Evolutionary conservation across 2,888 invertebrate genomes (phyloP).

Genomic region (Saturnia japonica): DNA sequence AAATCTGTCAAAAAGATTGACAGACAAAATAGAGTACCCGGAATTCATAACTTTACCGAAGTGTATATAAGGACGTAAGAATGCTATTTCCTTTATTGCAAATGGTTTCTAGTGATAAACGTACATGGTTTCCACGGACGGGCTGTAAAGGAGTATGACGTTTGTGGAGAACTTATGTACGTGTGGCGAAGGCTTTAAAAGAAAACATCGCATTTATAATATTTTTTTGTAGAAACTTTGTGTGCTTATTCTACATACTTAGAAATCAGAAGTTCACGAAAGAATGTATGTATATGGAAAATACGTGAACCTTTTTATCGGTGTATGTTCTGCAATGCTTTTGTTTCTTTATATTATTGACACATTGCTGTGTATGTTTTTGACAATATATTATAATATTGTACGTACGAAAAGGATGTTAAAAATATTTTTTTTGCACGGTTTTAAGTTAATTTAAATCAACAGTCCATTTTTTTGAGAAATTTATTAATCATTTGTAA

Average conservation of each 20-base stretch:
- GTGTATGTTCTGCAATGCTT: neutral
- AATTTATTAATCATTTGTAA: neutral
- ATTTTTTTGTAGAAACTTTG: slow-evolving; percentile 32
- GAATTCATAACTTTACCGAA: slow-evolving; percentile 16
- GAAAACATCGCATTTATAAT: slow-evolving; percentile 27
- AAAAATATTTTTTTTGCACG: neutral
- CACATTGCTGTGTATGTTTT: neutral
- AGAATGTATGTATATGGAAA: slow-evolving; percentile 2
- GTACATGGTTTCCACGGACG: slow-evolving; percentile 22
- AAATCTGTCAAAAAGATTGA: neutral
- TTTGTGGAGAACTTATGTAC: slow-evolving; percentile 37
- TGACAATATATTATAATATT: neutral
- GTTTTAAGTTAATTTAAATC: neutral
- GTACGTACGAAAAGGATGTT: neutral
- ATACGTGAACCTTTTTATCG: neutral
- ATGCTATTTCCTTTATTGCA: slow-evolving; percentile 27
- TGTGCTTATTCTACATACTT: slow-evolving; percentile 27
- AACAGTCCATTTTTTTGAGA: neutral
- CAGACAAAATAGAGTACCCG: slow-evolving; percentile 15
- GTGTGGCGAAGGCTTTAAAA: slow-evolving; percentile 9
- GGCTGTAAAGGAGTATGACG: slow-evolving; percentile 33
- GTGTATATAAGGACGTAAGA: slow-evolving; percentile 14
- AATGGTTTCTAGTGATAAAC: slow-evolving; percentile 31
- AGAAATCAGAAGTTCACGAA: slow-evolving; percentile 6
- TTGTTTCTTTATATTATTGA: neutral